Base-by-base conservation (phyloP, 1,140 invertebrate genomes). In the Brachionus asplanchnoidis region DNA sequence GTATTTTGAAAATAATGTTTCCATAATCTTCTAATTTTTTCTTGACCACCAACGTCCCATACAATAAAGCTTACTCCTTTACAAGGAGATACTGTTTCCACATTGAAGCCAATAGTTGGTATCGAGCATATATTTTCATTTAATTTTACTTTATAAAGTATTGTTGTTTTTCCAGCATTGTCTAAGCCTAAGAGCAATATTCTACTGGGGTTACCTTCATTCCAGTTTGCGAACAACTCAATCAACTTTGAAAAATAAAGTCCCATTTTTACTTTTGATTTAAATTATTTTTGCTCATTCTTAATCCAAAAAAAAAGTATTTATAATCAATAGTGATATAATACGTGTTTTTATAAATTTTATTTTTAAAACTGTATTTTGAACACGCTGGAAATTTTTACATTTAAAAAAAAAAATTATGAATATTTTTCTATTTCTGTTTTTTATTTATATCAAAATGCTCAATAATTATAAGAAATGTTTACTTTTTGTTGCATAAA, bases 111-210 rank as follows among this genome's bases (percentile, higher is more conserved):
- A 26, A 89, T 88, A 1, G 88, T 91, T 9, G 89, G 90, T 50
- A 89, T 89, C 2, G 88, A 88, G 23, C 68, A 78, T 7, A 90
- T 87, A 23, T 85, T 86, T 77, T 90, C 88, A 68, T 96, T 96
- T 93, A 98, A 93, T 93, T 98, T 98, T 89, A 99, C 93, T 93
- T 98, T 98, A 93, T 98, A 98, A 14, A 84, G 83, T 23, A 85
- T 65, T 17, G 68, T 84, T 44, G 84, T 84, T 68, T 84, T 87
- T 87, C 88, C 88, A 85, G 88, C 88, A 44, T 86, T 87, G 84
- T 89, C 88, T 60, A 89, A 82, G 42, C 88, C 88, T 17, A 89
- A 85, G 87, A 89, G 87, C 17, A 89, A 84, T 60, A 89, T 88
- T 70, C 88, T 84, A 11, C 87, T 85, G 4, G 87, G 87, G 65